A percentile compares a stretch with the other conserved stretches of the same genome.
Evolutionary conservation across 2,888 invertebrate genomes (phyloP).

Genomic region (Metalampra italica): DNA sequence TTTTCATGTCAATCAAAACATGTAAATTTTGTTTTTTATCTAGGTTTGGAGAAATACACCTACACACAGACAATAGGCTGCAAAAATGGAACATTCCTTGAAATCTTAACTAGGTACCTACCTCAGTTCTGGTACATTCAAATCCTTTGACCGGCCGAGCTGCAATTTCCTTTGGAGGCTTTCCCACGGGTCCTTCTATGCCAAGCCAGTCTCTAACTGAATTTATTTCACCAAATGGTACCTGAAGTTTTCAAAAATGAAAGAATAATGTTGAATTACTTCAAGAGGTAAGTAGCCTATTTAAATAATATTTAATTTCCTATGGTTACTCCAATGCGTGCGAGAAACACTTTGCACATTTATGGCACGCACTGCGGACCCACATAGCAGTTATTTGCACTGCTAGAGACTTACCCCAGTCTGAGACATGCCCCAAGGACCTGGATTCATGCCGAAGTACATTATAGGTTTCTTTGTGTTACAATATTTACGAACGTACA

Average conservation of each 20-base stretch:
- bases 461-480: slow-evolving; percentile 83
- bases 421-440: slow-evolving; percentile 98
- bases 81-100: no score
- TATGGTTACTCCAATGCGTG: no score
- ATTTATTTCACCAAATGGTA: slow-evolving; percentile 93
- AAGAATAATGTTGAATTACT: slow-evolving; percentile 1
- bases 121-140: slow-evolving; percentile 64
- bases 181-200: slow-evolving; percentile 83
- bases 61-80: no score
- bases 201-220: slow-evolving; percentile 87
- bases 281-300: no score
- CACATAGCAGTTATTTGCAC: no score
- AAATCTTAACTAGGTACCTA: slow-evolving; percentile 15
- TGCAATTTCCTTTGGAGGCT: slow-evolving; percentile 83
- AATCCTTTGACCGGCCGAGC: slow-evolving; percentile 87
- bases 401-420: slow-evolving; percentile 85
- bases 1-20: no score
- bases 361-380: no score
- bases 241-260: slow-evolving; percentile 58
- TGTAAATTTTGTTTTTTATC: no score
- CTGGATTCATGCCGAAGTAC: slow-evolving; percentile 97
- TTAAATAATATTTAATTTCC: no score
- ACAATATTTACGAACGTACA: slow-evolving; percentile 86
- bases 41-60: neutral
- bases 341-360: no score